phyloP scores from a whole-genome alignment of 2,888 invertebrate species.

The Asteroscopus sphinx region DNA sequence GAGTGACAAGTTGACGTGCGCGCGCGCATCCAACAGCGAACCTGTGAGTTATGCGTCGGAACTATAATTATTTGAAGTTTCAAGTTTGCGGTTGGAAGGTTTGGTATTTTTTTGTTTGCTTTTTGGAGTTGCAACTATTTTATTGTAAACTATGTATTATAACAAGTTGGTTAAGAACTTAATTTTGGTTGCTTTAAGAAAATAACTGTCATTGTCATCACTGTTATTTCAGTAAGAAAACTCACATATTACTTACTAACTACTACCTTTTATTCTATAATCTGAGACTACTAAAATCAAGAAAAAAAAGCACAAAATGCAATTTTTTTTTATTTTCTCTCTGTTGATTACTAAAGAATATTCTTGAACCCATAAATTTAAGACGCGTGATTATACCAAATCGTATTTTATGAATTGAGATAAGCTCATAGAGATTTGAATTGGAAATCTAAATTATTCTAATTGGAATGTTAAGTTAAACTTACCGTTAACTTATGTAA shows the following conservation, averaged over 20 bases:
- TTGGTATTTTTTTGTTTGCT: background rate
- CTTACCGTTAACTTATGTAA: slow-evolving; percentile 29
- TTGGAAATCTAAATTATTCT: slow-evolving; percentile 46
- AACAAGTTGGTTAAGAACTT: background rate
- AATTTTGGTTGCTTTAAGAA: background rate
- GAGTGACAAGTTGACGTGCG: slow-evolving; percentile 67
- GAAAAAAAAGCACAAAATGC: background rate
- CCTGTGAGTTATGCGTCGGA: slow-evolving; percentile 32
- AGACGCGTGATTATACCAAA: slow-evolving; percentile 24
- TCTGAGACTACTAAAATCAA: too few relatives aligned
- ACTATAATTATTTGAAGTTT: slow-evolving; percentile 12
- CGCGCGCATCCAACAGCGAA: slow-evolving; percentile 54
- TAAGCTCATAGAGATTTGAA: slow-evolving; percentile 39
- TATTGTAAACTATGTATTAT: background rate
- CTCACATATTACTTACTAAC: too few relatives aligned
- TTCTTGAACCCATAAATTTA: slow-evolving; percentile 34
- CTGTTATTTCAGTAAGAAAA: too few relatives aligned
- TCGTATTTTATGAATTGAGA: slow-evolving; percentile 35
- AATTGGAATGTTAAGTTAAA: slow-evolving; percentile 41
- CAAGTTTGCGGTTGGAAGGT: background rate
- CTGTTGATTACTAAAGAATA: slow-evolving; percentile 6
- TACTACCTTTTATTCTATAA: too few relatives aligned
- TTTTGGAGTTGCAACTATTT: background rate
- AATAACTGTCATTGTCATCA: too few relatives aligned
- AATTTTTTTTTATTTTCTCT: background rate